Percentiles rank a stretch among this genome's conserved stretches.
Conservation (phyloP, 2,888 invertebrate species). For the Adelphocoris suturalis region DNA sequence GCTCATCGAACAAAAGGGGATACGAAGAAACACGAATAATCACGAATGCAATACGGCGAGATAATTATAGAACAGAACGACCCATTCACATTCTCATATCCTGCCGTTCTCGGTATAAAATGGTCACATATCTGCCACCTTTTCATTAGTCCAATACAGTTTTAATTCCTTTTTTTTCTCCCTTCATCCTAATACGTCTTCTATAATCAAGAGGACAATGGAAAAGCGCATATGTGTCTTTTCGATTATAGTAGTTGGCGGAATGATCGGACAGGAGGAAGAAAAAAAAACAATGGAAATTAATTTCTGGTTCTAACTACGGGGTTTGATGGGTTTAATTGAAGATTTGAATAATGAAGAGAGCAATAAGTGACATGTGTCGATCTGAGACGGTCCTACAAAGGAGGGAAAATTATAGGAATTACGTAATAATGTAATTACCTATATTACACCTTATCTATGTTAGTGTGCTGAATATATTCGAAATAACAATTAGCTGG, state of each 20-base stretch:
- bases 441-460: too few species aligned
- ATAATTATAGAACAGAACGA: constrained; percentile 13
- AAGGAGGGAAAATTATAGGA: neutral
- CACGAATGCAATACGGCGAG: neutral
- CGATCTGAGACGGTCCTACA: neutral
- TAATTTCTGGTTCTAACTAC: constrained; percentile 1
- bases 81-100: constrained; percentile 20
- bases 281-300: neutral
- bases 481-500: too few species aligned
- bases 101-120: constrained; percentile 7
- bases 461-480: too few species aligned
- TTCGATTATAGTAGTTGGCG: constrained; percentile 1
- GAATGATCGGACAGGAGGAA: neutral
- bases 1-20: constrained; percentile 18
- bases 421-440: too few species aligned
- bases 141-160: constrained; percentile 31
- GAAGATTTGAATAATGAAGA: constrained; percentile 29
- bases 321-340: neutral
- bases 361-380: neutral
- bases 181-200: neutral
- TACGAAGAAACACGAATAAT: constrained; percentile 26
- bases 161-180: neutral
- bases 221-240: neutral
- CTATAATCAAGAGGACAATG: constrained; percentile 14
- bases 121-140: neutral